Evolutionary conservation across 2,797 vertebrate species (phyloP).

Genomic region (Crotalus adamanteus): DNA sequence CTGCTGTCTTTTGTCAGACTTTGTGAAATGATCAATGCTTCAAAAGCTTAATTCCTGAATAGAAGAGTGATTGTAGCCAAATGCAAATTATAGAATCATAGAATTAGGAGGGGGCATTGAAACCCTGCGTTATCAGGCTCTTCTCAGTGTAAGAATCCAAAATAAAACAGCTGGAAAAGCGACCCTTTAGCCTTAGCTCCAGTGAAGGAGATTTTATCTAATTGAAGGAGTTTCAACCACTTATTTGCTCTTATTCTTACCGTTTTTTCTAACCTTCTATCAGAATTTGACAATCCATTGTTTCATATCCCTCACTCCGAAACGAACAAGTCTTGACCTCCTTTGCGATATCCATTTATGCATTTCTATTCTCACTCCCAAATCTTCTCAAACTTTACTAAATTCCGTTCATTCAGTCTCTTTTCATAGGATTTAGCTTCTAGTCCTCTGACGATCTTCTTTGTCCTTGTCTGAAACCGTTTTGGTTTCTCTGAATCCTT

Average conservation of each 20-base stretch:
- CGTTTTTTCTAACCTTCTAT: not conserved
- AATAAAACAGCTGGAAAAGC: not conserved
- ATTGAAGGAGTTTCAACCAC: not conserved
- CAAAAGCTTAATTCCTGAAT: not conserved
- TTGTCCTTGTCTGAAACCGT: not conserved
- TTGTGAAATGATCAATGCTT: not conserved
- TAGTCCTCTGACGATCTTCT: not conserved
- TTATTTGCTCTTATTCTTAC: not conserved
- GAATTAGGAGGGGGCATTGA: not conserved
- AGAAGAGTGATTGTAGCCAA: not conserved
- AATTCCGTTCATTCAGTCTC: not conserved
- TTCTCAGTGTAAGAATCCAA: not conserved
- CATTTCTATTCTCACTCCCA: not conserved
- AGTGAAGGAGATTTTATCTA: not conserved
- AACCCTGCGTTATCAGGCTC: not conserved
- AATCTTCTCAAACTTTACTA: not conserved
- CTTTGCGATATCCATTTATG: not conserved
- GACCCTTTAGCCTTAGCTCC: not conserved
- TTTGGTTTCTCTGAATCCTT: not conserved
- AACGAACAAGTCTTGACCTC: not conserved
- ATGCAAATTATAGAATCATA: not conserved
- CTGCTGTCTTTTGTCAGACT: not conserved
- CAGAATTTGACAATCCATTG: not conserved
- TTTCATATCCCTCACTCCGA: not conserved
- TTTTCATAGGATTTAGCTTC: not conserved